phyloP scores from a whole-genome alignment of 2,888 invertebrate species.

The Lepidonotus clava region DNA sequence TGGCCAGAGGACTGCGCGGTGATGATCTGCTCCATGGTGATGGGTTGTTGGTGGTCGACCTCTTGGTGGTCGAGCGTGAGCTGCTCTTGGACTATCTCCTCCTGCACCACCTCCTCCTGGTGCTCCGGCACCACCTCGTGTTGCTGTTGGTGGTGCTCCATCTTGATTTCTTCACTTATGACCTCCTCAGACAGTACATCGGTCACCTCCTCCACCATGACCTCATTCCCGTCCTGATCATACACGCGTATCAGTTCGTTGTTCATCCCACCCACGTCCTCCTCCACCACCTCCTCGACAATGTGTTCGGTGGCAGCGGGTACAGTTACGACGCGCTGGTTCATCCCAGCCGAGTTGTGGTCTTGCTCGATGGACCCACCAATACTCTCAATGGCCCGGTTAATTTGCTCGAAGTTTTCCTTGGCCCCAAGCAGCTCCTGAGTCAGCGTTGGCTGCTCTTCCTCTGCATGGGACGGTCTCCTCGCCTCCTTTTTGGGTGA shows the following conservation, averaged over 20 bases:
- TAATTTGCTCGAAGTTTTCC: constrained; percentile 56
- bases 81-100: constrained; percentile 51
- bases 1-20: neutral
- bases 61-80: neutral
- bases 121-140: constrained; percentile 28
- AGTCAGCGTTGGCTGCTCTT: constrained; percentile 36
- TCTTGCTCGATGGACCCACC: constrained; percentile 11
- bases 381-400: constrained; percentile 55
- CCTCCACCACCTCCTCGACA: neutral
- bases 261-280: neutral
- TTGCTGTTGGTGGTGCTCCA: neutral
- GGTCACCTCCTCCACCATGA: constrained; percentile 1
- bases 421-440: constrained; percentile 48
- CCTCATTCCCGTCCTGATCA: constrained; percentile 52
- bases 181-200: constrained; percentile 36
- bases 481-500: neutral
- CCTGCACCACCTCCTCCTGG: constrained; percentile 21
- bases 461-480: neutral
- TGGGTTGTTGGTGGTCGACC: constrained; percentile 15
- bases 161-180: constrained; percentile 1
- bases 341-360: neutral
- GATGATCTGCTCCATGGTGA: constrained; percentile 46
- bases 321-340: neutral
- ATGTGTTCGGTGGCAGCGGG: neutral
- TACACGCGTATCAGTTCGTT: constrained; percentile 10